Evolutionary conservation across 23 tunicate genomes (phyloP).

Genomic region (Halocynthia roretzi): DNA sequence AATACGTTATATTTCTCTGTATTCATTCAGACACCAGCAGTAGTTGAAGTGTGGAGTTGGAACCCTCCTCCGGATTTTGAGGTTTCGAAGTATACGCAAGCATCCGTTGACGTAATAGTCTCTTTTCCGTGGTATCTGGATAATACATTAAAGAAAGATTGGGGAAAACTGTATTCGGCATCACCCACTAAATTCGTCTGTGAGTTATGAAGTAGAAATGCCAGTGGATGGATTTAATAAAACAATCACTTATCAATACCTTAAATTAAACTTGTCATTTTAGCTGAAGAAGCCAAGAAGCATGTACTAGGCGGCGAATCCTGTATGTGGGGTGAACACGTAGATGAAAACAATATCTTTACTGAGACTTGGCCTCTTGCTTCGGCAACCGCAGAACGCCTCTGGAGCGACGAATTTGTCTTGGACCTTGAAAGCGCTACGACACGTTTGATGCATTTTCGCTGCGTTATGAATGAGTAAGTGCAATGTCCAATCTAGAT

Average conservation of each 20-base stretch:
- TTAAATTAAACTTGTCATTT: too few species aligned
- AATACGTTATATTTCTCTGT: not conserved
- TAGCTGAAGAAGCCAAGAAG: too few species aligned
- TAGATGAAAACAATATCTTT: not conserved
- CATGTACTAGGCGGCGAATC: slow-evolving; percentile 4
- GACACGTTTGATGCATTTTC: not conserved
- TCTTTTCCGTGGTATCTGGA: slow-evolving; percentile 15
- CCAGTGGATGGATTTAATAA: not conserved
- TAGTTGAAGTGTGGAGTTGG: slow-evolving; percentile 6
- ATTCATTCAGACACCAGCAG: not conserved
- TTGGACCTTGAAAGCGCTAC: not conserved
- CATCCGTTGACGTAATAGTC: slow-evolving; percentile 1
- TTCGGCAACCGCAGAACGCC: slow-evolving; percentile 3
- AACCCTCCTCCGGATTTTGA: not conserved
- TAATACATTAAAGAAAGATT: not conserved
- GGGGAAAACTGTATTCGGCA: not conserved
- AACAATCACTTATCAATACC: too few species aligned
- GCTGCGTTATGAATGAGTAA: slow-evolving; percentile 3
- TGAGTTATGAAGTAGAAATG: not conserved
- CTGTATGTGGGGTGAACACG: slow-evolving; percentile 6
- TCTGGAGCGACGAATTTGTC: not conserved
- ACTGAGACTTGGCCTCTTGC: slow-evolving; percentile 2
- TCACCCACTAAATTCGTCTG: not conserved
- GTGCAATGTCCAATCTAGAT: not conserved
- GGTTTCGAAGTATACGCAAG: not conserved